Evolutionary conservation across 2,797 vertebrate species (phyloP).

Genomic region (Labroides dimidiatus): DNA sequence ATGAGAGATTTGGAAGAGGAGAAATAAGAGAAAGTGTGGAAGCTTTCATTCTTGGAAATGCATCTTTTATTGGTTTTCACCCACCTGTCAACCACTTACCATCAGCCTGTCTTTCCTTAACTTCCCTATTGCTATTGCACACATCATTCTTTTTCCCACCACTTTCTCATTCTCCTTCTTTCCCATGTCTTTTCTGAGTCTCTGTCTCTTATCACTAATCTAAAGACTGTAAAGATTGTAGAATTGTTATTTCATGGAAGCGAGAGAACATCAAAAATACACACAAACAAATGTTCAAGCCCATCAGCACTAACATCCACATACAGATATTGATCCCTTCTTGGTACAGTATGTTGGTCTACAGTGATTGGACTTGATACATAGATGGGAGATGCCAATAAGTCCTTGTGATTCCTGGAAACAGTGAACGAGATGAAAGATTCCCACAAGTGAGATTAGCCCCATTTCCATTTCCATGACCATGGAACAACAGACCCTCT

Average conservation of each 20-base stretch:
- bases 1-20: too few relatives aligned
- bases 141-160: too few relatives aligned
- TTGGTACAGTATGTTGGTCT: conserved; percentile 33
- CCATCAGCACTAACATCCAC: neutral
- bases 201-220: conserved; percentile 45
- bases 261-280: conserved; percentile 33
- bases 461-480: too few relatives aligned
- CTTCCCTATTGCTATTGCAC: too few relatives aligned
- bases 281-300: neutral
- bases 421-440: conserved; percentile 39
- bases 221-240: conserved; percentile 32
- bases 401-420: conserved; percentile 42
- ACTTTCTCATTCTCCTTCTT: too few relatives aligned
- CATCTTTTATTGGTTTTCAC: too few relatives aligned
- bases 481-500: neutral
- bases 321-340: conserved; percentile 27
- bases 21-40: too few relatives aligned
- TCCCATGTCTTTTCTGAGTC: conserved; percentile 5
- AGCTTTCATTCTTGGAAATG: too few relatives aligned
- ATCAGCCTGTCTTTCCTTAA: too few relatives aligned
- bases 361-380: conserved; percentile 45
- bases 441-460: too few relatives aligned
- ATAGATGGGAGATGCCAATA: conserved; percentile 49
- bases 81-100: too few relatives aligned
- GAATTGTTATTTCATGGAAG: conserved; percentile 48